These are phyloP conservation scores for Scytalopus superciliaris DNA, from an alignment of 2,113 vertebrate species.

Conservation along the genomic window DNA sequence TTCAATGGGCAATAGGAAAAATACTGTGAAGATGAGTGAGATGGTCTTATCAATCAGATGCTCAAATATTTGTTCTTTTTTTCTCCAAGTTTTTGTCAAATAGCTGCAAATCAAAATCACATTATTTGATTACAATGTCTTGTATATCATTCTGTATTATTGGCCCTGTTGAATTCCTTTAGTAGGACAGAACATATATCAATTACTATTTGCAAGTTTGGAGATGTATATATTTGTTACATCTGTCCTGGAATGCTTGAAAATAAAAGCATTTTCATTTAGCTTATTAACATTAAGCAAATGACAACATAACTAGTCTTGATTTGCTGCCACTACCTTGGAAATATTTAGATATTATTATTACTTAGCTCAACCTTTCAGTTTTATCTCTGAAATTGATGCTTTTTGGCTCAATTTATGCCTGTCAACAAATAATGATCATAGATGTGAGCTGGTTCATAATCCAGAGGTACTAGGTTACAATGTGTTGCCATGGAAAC, in stretches of 20 bases:
- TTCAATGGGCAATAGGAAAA: not conserved
- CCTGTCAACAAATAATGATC: conserved; percentile 81
- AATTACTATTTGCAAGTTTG: not conserved
- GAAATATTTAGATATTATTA: conserved; percentile 70
- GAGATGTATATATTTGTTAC: not conserved
- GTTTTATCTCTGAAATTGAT: conserved; percentile 76
- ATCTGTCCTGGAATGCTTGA: not conserved
- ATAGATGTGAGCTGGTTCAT: conserved; percentile 78
- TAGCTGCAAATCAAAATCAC: not conserved
- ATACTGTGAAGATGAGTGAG: not conserved
- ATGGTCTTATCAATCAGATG: not conserved
- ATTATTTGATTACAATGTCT: not conserved
- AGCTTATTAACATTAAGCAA: conserved; percentile 60
- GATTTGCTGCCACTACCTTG: conserved; percentile 36
- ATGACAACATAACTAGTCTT: conserved; percentile 37
- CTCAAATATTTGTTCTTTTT: not conserved
- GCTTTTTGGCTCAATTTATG: conserved; percentile 77
- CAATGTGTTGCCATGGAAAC: conserved; percentile 79
- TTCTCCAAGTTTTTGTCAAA: not conserved
- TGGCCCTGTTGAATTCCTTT: not conserved
- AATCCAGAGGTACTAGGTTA: conserved; percentile 79
- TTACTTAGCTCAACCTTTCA: conserved; percentile 62
- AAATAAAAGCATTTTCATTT: conserved; percentile 48
- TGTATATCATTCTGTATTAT: not conserved
- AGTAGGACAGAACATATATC: not conserved